A percentile compares a stretch with the other conserved stretches of the same genome.
Evolutionary conservation across 1,140 invertebrate species (phyloP).

Genomic region (Ericerus pela): DNA sequence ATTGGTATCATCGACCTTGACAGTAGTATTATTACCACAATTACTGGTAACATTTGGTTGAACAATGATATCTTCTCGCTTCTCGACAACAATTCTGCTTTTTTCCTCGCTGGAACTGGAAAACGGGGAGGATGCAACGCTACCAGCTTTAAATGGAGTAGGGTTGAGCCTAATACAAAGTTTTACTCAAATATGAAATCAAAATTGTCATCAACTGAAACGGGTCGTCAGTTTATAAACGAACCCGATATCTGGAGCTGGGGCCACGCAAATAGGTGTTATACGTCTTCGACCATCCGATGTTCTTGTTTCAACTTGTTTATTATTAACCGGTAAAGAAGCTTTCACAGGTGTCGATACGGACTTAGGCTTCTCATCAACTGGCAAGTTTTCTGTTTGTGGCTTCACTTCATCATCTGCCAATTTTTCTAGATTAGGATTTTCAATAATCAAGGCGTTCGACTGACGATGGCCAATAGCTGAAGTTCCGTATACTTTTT

Average conservation of each 20-base stretch:
- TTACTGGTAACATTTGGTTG: constrained; percentile 44
- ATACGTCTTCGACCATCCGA: constrained; percentile 86
- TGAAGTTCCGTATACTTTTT: constrained; percentile 73
- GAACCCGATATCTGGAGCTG: constrained; percentile 43
- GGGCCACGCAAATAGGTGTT: constrained; percentile 86
- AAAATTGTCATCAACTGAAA: too few relatives aligned
- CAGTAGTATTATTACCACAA: constrained; percentile 27
- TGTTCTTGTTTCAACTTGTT: constrained; percentile 89
- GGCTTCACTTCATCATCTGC: constrained; percentile 32
- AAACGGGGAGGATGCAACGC: constrained; percentile 38
- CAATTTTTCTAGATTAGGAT: constrained; percentile 45
- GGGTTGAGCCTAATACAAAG: constrained; percentile 45
- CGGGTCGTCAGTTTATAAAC: too few relatives aligned
- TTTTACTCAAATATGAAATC: too few relatives aligned
- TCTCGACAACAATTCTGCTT: constrained; percentile 68
- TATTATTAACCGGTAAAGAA: constrained; percentile 39
- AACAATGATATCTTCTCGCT: constrained; percentile 51
- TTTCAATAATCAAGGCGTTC: constrained; percentile 60
- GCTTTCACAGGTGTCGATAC: constrained; percentile 16
- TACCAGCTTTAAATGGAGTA: constrained; percentile 27
- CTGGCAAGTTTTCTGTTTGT: neutral
- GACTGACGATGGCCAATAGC: constrained; percentile 37
- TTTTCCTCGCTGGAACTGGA: constrained; percentile 61
- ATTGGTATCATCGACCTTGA: constrained; percentile 14
- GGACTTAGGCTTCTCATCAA: constrained; percentile 3